Base-by-base conservation (phyloP, 2,113 vertebrate species). In the Oplegnathus fasciatus region DNA sequence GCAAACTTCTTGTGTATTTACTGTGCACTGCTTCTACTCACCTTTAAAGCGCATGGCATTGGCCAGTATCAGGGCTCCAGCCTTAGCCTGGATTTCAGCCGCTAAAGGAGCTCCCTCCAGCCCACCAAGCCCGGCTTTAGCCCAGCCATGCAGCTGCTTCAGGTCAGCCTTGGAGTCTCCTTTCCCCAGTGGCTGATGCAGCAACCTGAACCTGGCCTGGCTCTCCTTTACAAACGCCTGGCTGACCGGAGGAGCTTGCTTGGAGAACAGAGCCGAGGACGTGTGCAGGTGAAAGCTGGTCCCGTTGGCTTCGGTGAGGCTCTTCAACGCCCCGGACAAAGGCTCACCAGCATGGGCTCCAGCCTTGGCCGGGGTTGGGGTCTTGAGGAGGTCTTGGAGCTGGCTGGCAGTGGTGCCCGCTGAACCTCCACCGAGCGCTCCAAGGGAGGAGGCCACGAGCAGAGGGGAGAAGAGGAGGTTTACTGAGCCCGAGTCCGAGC, bases 21-120 rank as follows among this genome's bases (percentile, higher is more conserved):
- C 6, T 26, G 40, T 34, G 52, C 17, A 42, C 13, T 62, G 13
- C 58, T 32, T 67, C 55, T 52, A 28, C 92, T 86, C 48, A 95
- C 94, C 94, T 95, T 93, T 95, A 75, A 94, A 94, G 64, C n/a
- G 64, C 46, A 94, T 44, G 14, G 91, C 89, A 73, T 83, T 91
- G 32, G 91, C 80, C 64, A 95, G 67, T 40, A 95, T 83, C 79
- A 94, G 57, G 1, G 89, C 92, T 70, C 93, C 94, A 15, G 88
- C 48, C 64, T 88, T 87, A 10, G 76, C 48, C 42, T 90, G 69
- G 65, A 94, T 80, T n/a, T 85, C 78, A 67, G 62, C 68, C 11
- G 28, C 77, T 30, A 93, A 4, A 32, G 80, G 85, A 34, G 79
- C 80, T 6, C 66, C 86, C 6, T 93, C 89, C 32, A 57, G 74